These are phyloP conservation scores for Euproctis similis DNA, from an alignment of 2,888 invertebrate species.

Conservation along the genomic window DNA sequence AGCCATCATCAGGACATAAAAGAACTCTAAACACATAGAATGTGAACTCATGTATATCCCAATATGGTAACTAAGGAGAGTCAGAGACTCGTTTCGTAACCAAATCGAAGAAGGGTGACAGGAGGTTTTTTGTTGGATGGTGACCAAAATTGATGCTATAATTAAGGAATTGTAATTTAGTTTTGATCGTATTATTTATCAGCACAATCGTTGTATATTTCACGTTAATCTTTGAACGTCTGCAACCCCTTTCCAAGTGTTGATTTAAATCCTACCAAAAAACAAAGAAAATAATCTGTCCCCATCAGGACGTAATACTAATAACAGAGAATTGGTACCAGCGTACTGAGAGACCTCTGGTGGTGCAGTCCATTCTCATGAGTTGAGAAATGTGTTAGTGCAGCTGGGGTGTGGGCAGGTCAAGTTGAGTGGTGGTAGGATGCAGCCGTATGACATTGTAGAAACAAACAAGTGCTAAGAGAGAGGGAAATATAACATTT, in stretches of 20 bases:
- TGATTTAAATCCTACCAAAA: slow-evolving; percentile 16
- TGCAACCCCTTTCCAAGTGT: neutral
- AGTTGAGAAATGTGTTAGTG: slow-evolving; percentile 5
- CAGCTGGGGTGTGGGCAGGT: slow-evolving; percentile 21
- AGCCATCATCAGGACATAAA: no score
- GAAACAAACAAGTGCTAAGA: slow-evolving; percentile 73
- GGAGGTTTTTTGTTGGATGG: no score
- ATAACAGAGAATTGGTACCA: slow-evolving; percentile 46
- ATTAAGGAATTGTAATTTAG: no score
- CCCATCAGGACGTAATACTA: slow-evolving; percentile 35
- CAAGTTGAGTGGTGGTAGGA: slow-evolving; percentile 30
- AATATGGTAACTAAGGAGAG: no score
- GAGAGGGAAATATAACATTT: slow-evolving; percentile 71
- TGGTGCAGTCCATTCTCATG: slow-evolving; percentile 15
- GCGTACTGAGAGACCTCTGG: slow-evolving; percentile 24
- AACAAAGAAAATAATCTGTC: slow-evolving; percentile 31
- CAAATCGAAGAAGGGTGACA: no score
- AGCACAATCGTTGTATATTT: no score
- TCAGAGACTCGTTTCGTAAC: no score
- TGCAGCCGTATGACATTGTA: slow-evolving; percentile 53
- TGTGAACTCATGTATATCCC: no score
- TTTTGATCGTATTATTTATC: no score
- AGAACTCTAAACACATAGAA: no score
- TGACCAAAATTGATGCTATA: no score
- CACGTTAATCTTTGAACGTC: neutral